Evolutionary conservation across 2,888 invertebrate genomes (phyloP), one percentile per base, ranked within the genome.

Genomic region (Troides oblongomaculatus): DNA sequence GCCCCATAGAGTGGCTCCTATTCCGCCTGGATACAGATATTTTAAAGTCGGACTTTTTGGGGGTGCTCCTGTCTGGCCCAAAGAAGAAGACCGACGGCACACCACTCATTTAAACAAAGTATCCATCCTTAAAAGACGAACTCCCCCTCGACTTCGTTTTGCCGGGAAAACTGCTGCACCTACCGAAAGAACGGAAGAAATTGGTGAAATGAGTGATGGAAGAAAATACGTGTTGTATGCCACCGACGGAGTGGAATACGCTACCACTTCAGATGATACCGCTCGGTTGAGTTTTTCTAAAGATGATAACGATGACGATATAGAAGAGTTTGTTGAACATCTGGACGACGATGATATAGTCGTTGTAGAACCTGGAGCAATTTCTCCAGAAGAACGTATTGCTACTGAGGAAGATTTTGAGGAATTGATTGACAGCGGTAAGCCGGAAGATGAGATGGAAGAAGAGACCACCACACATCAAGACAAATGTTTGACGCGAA

Each of bases 351-450:
- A 94, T 10, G 95, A 95, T 74, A 94, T 95, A 46, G 94, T 95
- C 0, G 93, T 95, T 7, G 93, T 95, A 0, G 94, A 95, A 79
- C 93, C 94, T 0, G 90, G 88, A 23, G 89, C 91, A 0, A 94
- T 94, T 75, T 94, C 94, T 1, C 94, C 94, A 0, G 94, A 95
- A 75, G 94, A 94, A 76, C 93, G 94, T 0, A 93, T 95, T 71
- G 93, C 94, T 0, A 94, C 95, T 0, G 94, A 94, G 74, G 95
- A 95, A 82, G 95, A 95, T 79, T 95, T 95, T 76, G 95, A 95
- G 77, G 94, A 94, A 73, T 82, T 95, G 25, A 95, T 95, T 57
- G 95, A 95, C 74, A 93, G 94, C 74, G 94, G 94, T 0, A 93
- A 93, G 71, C 90, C 93, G 0, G 93, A 94, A 72, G 94, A 94